phyloP scores from a whole-genome alignment of 2,113 vertebrate genomes.

The Nerophis ophidion region DNA sequence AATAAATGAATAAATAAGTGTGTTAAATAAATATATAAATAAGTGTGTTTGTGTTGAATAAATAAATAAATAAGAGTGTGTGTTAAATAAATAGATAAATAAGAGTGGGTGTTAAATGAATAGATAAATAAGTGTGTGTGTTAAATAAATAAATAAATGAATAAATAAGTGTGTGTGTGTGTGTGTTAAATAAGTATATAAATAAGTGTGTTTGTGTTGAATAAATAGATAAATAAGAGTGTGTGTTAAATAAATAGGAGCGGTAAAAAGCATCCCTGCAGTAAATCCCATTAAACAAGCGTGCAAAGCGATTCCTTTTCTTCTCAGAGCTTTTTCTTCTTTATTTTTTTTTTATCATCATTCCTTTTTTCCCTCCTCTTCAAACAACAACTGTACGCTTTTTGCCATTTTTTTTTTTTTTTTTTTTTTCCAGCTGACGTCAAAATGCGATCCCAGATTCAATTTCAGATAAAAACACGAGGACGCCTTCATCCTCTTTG shows the following conservation, averaged over 20 bases:
- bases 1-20: slow-evolving; percentile 45
- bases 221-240: slow-evolving; percentile 44
- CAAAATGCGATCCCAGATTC: slow-evolving; percentile 96
- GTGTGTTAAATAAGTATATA: too few relatives aligned
- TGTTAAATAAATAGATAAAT: too few relatives aligned
- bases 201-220: too few relatives aligned
- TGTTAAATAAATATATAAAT: too few relatives aligned
- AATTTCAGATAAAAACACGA: slow-evolving; percentile 96
- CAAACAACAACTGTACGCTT: slow-evolving; percentile 84
- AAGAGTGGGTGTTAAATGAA: too few relatives aligned
- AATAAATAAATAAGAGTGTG: slow-evolving; percentile 47
- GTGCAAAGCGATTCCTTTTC: slow-evolving; percentile 78
- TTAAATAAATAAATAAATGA: too few relatives aligned
- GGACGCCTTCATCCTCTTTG: slow-evolving; percentile 67
- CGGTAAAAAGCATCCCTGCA: slow-evolving; percentile 80
- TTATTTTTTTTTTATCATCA: slow-evolving; percentile 85
- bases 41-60: too few relatives aligned
- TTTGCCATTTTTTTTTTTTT: slow-evolving; percentile 56
- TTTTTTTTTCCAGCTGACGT: slow-evolving; percentile 78
- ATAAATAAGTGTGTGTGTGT: too few relatives aligned
- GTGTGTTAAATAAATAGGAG: too few relatives aligned
- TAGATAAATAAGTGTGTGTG: too few relatives aligned
- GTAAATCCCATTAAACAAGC: slow-evolving; percentile 94
- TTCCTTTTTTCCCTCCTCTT: slow-evolving; percentile 87
- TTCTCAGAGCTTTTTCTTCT: slow-evolving; percentile 74